Evolutionary conservation across 2,797 vertebrate genomes (phyloP).

Genomic region (Ctenosaura bakeri): DNA sequence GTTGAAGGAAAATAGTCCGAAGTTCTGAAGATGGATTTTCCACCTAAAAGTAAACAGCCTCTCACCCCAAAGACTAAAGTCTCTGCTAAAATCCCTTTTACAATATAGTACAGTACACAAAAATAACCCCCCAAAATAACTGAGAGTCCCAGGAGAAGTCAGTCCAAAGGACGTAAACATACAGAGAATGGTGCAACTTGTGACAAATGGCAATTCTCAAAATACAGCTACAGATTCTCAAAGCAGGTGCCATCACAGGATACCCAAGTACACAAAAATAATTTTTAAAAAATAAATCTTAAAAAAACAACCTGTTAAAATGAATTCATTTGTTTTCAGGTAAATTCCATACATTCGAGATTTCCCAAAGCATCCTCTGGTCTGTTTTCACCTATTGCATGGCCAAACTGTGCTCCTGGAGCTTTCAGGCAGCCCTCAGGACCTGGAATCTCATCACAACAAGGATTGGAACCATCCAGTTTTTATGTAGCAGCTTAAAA

Average conservation of each 20-base stretch:
- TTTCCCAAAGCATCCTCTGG: constrained; percentile 85
- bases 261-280: constrained; percentile 89
- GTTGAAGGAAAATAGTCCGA: constrained; percentile 94
- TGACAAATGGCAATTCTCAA: constrained; percentile 93
- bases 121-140: constrained; percentile 79
- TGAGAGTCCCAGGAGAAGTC: constrained; percentile 90
- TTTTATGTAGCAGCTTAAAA: constrained; percentile 91
- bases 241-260: constrained; percentile 88
- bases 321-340: constrained; percentile 86
- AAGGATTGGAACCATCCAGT: constrained; percentile 81
- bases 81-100: constrained; percentile 99
- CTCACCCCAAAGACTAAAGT: constrained; percentile 92
- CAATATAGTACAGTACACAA: constrained; percentile 98
- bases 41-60: constrained; percentile 97
- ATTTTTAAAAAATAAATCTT: constrained; percentile 92
- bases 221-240: constrained; percentile 89
- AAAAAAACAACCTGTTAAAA: constrained; percentile 91
- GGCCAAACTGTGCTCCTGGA: constrained; percentile 81
- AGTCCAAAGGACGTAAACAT: constrained; percentile 94
- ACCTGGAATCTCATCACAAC: constrained; percentile 84
- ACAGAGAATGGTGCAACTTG: constrained; percentile 95
- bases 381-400: constrained; percentile 85
- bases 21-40: constrained; percentile 90
- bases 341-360: constrained; percentile 96
- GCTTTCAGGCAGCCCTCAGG: constrained; percentile 79